Evolutionary conservation across 1,140 invertebrate genomes (phyloP), one percentile per base, ranked within the genome.

Genomic region (Trachymyrmex cornetzi): DNA sequence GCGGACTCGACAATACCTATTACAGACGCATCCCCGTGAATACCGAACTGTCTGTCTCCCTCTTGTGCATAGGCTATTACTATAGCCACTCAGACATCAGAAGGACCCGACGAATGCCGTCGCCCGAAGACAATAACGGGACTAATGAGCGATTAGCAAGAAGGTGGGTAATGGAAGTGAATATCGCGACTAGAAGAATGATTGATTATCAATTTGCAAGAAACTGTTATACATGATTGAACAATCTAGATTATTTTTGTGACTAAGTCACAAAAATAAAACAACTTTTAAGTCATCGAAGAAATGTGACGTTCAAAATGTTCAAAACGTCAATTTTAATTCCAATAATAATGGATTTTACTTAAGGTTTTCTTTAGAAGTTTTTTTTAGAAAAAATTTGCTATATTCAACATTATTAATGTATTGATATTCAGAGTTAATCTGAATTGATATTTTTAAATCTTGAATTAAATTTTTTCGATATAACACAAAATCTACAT

Each of bases 61-160:
- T 86, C 24, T 22, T 27, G 50, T 30, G 27, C 64, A n/a, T 14
- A 22, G 30, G 12, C n/a, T 71, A 82, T 86, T 86, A 55, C 48
- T 14, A n/a, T 44, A 63, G 59, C 22, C 44, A 63, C 71, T 77
- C 82, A 77, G 61, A 77, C 57, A 22, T 77, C 82, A 75, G 72
- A 82, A 82, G 67, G 57, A 69, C 38, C 6, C 38, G 80, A 72
- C 38, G 71, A 63, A 63, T 84, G 34, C 74, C 57, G 38, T 24
- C 69, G 55, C 80, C 14, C 7, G 48, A 48, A 75, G 55, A 84
- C 69, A 84, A 84, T 84, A 75, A 82, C 55, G 24, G 19, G 24
- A 82, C 55, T 82, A 82, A 84, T 84, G 80, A 84, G 80, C 69
- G 80, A 84, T 84, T 84, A 75, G 80, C 80, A 61, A 30, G 38